Percentiles rank a stretch among this genome's conserved stretches.
Evolutionary conservation across 2,888 invertebrate genomes (phyloP).

Genomic region (Lycocerus yunnanus): DNA sequence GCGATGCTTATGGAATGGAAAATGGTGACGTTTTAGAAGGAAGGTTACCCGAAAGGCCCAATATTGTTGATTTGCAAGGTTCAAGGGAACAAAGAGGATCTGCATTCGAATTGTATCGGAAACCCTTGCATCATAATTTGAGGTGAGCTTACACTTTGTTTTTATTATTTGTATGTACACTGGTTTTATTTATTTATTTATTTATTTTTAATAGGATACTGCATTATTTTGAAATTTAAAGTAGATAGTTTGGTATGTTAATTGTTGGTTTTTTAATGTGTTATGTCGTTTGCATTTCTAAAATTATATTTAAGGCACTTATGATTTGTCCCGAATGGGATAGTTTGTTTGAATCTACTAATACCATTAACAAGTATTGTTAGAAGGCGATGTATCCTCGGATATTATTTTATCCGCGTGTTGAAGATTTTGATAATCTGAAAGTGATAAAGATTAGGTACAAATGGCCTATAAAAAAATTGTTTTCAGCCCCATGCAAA

Average conservation of each 20-base stretch:
- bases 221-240: slow-evolving; percentile 46
- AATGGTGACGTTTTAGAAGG: slow-evolving; percentile 40
- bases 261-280: neutral
- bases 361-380: neutral
- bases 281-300: neutral
- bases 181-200: slow-evolving; percentile 42
- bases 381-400: neutral
- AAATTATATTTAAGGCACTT: neutral
- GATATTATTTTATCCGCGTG: too few relatives aligned
- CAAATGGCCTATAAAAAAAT: too few relatives aligned
- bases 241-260: slow-evolving; percentile 25
- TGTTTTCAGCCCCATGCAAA: too few relatives aligned
- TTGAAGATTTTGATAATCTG: too few relatives aligned
- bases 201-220: slow-evolving; percentile 43
- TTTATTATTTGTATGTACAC: slow-evolving; percentile 46
- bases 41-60: slow-evolving; percentile 44
- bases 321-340: neutral
- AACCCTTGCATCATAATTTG: slow-evolving; percentile 84
- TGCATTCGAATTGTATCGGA: slow-evolving; percentile 93
- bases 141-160: slow-evolving; percentile 62
- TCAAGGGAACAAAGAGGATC: slow-evolving; percentile 90
- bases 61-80: slow-evolving; percentile 72
- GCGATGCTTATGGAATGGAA: slow-evolving; percentile 44
- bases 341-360: neutral
- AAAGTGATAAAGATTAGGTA: too few relatives aligned